Evolutionary conservation across 2,888 invertebrate genomes (phyloP), one percentile per base, ranked within the genome.

Genomic region (Mesorhabditis spiculigera): DNA sequence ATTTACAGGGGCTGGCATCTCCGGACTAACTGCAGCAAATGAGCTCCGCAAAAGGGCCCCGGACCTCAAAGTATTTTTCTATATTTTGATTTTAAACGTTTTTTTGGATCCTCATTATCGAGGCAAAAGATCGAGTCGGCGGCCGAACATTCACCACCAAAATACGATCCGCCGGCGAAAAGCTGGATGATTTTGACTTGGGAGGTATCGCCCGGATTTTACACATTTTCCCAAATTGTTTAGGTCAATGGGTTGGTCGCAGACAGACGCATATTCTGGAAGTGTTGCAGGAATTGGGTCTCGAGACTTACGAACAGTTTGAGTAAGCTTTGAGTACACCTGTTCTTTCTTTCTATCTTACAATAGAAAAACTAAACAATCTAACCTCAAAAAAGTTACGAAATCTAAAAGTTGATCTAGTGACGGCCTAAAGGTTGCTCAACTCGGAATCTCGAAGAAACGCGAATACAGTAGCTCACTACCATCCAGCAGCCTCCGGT

Each of bases 61-160:
- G 1, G 58, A 50, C 3, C n/a, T 50, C 2, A 50, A 50, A 3
- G 58, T 50, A 50, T 3, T 50, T 50, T 50, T 50, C 1, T 28
- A 3, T 28, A 28, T 28, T 28, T 28, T 28, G 3, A 1, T 28
- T 28, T 28, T 28, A 28, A 28, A 28, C 28, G 3, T 28, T 28
- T 28, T 28, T 2, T 2, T 58, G 72, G 75, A 84, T 86, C n/a
- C 45, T 85, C 4, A 82, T 87, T 13, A 71, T 87, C 65, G 87
- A 87, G 75, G 87, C 86, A n/a, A 77, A 84, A 68, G 86, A 87
- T 70, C 76, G 88, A 58, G 87, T 88, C 8, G 88, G 88, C n/a
- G 88, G 88, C 3, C 77, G 88, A 45, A 88, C 87, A 4, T 62
- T 69, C n/a, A 75, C 78, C 4, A 68, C 75, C 16, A 67, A 71